A percentile compares a stretch with the other conserved stretches of the same genome.
Conservation (phyloP, 1,140 invertebrate species). For the Physella acuta region DNA sequence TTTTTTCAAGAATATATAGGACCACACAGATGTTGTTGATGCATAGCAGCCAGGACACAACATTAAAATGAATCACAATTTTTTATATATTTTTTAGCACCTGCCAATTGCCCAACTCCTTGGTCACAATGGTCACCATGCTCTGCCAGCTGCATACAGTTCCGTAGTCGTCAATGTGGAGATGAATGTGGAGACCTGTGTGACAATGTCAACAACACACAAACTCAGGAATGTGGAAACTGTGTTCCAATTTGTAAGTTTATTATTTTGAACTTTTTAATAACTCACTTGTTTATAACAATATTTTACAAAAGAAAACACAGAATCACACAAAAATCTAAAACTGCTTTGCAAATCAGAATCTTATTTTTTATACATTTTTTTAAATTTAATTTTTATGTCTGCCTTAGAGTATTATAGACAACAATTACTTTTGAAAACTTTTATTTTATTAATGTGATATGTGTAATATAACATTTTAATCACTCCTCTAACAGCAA, state of each 20-base stretch:
- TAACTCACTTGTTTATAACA: too few relatives aligned
- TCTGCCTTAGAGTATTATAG: too few relatives aligned
- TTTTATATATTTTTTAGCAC: background rate
- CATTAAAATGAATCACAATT: background rate
- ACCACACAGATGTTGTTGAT: background rate
- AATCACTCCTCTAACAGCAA: too few relatives aligned
- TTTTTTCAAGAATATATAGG: background rate
- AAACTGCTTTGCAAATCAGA: too few relatives aligned
- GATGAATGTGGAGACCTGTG: background rate
- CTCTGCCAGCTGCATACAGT: background rate
- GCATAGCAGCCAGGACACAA: background rate
- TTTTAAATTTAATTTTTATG: too few relatives aligned
- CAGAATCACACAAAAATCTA: too few relatives aligned
- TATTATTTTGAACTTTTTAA: too few relatives aligned
- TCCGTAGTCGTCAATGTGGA: background rate
- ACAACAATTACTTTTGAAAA: too few relatives aligned
- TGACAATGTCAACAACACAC: background rate
- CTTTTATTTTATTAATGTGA: too few relatives aligned
- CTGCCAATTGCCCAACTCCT: background rate
- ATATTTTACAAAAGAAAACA: too few relatives aligned
- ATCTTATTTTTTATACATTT: too few relatives aligned
- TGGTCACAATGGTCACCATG: background rate
- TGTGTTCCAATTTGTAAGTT: background rate
- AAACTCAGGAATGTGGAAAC: background rate
- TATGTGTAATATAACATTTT: too few relatives aligned